These are phyloP conservation scores for Tachyglossus aculeatus DNA, from an alignment of 2,797 vertebrate genomes.

Conservation along the genomic window DNA sequence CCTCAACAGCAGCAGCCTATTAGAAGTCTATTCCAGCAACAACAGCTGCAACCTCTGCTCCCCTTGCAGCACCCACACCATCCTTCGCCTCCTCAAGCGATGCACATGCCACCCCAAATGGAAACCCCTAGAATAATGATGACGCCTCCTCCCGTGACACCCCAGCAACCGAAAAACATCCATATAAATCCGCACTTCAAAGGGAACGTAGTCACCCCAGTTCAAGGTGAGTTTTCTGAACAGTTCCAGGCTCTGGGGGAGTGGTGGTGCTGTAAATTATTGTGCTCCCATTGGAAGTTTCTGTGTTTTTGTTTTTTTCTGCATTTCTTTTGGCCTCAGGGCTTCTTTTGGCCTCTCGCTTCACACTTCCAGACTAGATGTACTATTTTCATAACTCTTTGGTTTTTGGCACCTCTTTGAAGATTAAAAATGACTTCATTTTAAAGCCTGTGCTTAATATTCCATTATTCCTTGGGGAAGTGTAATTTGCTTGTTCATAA, in stretches of 20 bases:
- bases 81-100: constrained; percentile 76
- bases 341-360: too few species aligned
- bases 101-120: constrained; percentile 83
- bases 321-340: too few species aligned
- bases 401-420: too few species aligned
- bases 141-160: constrained; percentile 81
- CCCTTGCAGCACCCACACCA: constrained; percentile 87
- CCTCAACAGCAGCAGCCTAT: constrained; percentile 74
- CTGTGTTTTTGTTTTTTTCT: neutral
- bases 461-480: too few species aligned
- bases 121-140: constrained; percentile 85
- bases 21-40: constrained; percentile 78
- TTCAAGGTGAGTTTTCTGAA: constrained; percentile 83
- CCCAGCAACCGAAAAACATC: constrained; percentile 94
- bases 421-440: too few species aligned
- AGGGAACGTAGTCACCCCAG: constrained; percentile 87
- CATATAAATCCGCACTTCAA: constrained; percentile 99
- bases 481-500: too few species aligned
- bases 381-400: too few species aligned
- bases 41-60: constrained; percentile 87
- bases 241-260: neutral
- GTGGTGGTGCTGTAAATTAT: neutral
- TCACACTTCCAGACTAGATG: too few species aligned
- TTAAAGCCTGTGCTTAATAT: too few species aligned
- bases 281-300: neutral